Conservation (phyloP, 2,113 vertebrate genomes). For the Capreolus pygargus region DNA sequence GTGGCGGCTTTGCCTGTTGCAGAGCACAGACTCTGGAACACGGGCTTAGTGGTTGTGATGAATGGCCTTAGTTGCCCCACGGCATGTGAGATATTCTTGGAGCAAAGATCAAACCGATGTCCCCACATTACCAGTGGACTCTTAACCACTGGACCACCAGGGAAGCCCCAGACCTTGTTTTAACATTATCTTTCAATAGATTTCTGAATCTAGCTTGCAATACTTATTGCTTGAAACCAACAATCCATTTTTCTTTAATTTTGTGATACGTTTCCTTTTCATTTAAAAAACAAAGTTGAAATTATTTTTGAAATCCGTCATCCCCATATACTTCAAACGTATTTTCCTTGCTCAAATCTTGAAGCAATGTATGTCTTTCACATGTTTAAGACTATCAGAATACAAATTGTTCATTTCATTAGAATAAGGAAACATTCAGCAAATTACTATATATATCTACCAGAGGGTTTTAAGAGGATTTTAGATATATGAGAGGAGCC, state of each 20-base stretch:
- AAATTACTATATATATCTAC: background rate
- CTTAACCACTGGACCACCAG: background rate
- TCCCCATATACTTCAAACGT: background rate
- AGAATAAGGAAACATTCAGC: conserved; percentile 36
- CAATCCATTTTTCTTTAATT: background rate
- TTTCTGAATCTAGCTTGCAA: background rate
- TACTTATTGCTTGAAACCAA: background rate
- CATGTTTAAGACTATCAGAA: background rate
- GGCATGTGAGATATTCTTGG: background rate
- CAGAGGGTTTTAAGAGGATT: background rate
- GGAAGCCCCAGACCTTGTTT: background rate
- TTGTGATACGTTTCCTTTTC: background rate
- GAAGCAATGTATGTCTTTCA: background rate
- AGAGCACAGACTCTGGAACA: background rate
- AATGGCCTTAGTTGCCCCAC: background rate
- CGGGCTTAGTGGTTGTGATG: background rate
- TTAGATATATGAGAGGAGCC: background rate
- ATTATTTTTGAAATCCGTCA: background rate
- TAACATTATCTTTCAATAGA: background rate
- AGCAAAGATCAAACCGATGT: background rate
- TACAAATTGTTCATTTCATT: background rate
- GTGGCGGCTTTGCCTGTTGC: background rate
- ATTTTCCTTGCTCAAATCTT: conserved; percentile 8
- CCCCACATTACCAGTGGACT: background rate
- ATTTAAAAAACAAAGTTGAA: background rate